Evolutionary conservation across 2,113 vertebrate species (phyloP), one percentile per base, ranked within the genome.

Genomic region (Coregonus clupeaformis): DNA sequence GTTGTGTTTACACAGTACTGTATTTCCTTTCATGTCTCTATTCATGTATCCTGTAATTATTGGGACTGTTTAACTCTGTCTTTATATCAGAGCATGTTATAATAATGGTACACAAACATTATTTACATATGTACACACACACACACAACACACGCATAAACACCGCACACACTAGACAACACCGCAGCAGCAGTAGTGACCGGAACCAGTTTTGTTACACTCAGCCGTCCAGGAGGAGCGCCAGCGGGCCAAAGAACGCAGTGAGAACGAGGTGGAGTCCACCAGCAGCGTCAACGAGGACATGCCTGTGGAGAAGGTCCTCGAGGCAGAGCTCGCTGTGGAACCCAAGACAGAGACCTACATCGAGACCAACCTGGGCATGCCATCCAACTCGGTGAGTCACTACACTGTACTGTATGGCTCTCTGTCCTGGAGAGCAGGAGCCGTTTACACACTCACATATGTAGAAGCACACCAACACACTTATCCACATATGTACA

Each of bases 221-320:
- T 59, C 92, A 99, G 97, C 98, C 3, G 98, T 98, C 81, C 97
- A 99, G 92, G 98, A 99, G 92, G 98, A 99, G 86, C 91, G 97
- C 82, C 97, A 99, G 91, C 88, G 97, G 77, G 96, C 97, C 12
- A 99, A 96, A 88, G 98, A 99, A 20, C 94, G 93, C 47, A 96
- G 87, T 0, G 97, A 99, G 92, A 97, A 90, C 0, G 98, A 98
- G 89, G 96, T 96, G 79, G 97, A 99, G 89, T 96, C 96, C 0
- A 96, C 94, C 45, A 95, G 97, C 91, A 95, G 94, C 1, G 96
- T 93, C 80, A 98, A 96, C 0, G 97, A 99, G 89, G 98, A 99
- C 93, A 99, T 99, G 98, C 98, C 98, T 0, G 98, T 99, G 90
- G 97, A 99, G 89, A 99, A 97, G 94, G 97, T 99, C 77, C 91